A percentile compares a stretch with the other conserved stretches of the same genome.
phyloP scores from a whole-genome alignment of 2,797 vertebrate genomes.

The Triplophysa bombifrons region DNA sequence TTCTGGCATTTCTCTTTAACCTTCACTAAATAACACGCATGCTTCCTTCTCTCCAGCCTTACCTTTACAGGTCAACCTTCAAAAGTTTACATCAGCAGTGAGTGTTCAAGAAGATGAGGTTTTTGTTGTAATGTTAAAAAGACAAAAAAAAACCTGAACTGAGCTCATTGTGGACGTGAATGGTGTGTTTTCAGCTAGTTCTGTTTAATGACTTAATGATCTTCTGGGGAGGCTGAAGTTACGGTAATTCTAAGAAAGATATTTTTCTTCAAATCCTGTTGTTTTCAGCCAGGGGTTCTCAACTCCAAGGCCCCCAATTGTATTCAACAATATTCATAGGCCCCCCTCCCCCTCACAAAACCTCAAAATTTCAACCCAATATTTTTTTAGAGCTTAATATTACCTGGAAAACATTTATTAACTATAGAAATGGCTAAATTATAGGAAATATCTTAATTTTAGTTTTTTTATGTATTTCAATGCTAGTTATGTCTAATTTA shows the following conservation, averaged over 20 bases:
- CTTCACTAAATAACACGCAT: conserved; percentile 48
- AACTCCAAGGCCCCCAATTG: too few relatives aligned
- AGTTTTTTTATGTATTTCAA: too few relatives aligned
- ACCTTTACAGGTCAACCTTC: conserved; percentile 16
- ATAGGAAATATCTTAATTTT: too few relatives aligned
- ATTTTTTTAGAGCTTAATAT: too few relatives aligned
- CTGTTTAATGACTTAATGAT: not conserved
- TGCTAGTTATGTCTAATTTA: too few relatives aligned
- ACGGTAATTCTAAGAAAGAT: not conserved
- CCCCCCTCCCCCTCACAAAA: too few relatives aligned
- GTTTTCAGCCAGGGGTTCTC: too few relatives aligned
- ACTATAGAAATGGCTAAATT: too few relatives aligned
- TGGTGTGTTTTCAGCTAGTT: not conserved
- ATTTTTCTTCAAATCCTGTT: too few relatives aligned
- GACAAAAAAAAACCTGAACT: not conserved
- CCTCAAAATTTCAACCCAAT: too few relatives aligned
- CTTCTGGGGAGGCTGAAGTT: not conserved
- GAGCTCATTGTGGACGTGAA: conserved; percentile 19
- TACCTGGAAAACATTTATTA: too few relatives aligned
- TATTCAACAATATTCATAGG: too few relatives aligned
- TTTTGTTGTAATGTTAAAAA: not conserved
- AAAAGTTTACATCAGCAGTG: conserved; percentile 23
- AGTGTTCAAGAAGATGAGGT: not conserved
- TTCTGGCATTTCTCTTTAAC: conserved; percentile 60
- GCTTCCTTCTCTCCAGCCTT: conserved; percentile 54